Base-by-base conservation (phyloP, 2,888 invertebrate species). In the Epirrhoe alternata region DNA sequence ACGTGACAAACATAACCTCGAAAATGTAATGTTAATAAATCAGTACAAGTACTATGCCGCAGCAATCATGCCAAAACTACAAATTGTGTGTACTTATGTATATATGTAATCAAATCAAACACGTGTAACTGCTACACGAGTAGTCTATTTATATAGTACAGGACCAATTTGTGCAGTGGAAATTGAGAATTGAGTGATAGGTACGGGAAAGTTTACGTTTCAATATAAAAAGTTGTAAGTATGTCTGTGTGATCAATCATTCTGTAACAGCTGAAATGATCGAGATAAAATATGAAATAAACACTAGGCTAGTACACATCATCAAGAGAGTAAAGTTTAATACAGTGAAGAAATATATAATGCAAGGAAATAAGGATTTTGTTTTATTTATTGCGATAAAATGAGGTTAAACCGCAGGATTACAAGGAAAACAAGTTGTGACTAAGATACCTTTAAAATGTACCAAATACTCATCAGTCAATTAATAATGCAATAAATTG, bases 81-180 rank as follows among this genome's bases (percentile, higher is more conserved):
- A 54, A 60, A 53, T 61, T 17, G 56, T 61, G 24, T 59, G 47
- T 47, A 47, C 47, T 5, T 47, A 47, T 14, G 55, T 53, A 52
- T 63, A 58, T 42, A n/a, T 53, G 63, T 66, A 58, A 66, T 66
- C 66, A 59, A 63, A 68, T 68, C 45, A 61, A 61, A 68, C 68
- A 68, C 68, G 68, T 68, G 68, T 68, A 68, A 51, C 53, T 42
- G 24, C 58, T 68, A 57, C 60, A 68, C 64, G 64, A 64, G 68
- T 64, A 51, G 42, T 55, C 61, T 61, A 64, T 64, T 61, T 64
- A 35, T 58, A 61, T 53, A 56, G 51, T 42, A 52, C 53, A 33
- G 60, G 63, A 60, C 60, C 60, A 56, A 64, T 56, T 67, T 64
- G 59, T 60, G 33, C 7, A 17, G 16, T 17, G 51, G 52, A 56